Conservation (phyloP, 2,888 invertebrate genomes). For the Reticulitermes lucifugus region DNA sequence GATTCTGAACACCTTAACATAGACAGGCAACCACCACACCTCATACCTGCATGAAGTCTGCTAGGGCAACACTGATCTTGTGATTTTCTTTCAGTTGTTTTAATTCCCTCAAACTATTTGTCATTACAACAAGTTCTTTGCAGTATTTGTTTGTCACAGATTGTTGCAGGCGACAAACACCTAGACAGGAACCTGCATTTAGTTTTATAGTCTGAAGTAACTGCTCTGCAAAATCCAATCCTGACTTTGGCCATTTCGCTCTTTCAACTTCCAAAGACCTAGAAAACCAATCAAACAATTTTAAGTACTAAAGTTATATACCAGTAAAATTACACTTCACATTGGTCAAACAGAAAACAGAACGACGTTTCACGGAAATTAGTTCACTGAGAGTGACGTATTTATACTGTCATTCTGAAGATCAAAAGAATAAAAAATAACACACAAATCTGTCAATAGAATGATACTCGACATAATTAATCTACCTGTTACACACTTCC, state of each 20-base stretch:
- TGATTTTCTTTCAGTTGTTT: constrained; percentile 57
- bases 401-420: neutral
- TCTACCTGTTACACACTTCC: too few species aligned
- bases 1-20: too few species aligned
- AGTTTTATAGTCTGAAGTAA: constrained; percentile 59
- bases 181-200: constrained; percentile 54
- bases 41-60: constrained; percentile 39
- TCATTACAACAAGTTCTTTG: constrained; percentile 57
- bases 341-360: neutral
- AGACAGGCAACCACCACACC: too few species aligned
- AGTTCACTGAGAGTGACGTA: neutral
- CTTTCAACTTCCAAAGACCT: constrained; percentile 57
- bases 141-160: constrained; percentile 36
- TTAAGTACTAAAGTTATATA: neutral
- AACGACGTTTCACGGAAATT: neutral
- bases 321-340: neutral
- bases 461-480: neutral
- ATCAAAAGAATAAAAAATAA: neutral
- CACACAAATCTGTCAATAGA: neutral
- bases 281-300: neutral
- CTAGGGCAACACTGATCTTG: constrained; percentile 29
- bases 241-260: constrained; percentile 58
- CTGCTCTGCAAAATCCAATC: constrained; percentile 61
- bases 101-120: constrained; percentile 59
- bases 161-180: neutral